Conservation (phyloP, 2,797 vertebrate genomes). For the Crax fasciolata region DNA sequence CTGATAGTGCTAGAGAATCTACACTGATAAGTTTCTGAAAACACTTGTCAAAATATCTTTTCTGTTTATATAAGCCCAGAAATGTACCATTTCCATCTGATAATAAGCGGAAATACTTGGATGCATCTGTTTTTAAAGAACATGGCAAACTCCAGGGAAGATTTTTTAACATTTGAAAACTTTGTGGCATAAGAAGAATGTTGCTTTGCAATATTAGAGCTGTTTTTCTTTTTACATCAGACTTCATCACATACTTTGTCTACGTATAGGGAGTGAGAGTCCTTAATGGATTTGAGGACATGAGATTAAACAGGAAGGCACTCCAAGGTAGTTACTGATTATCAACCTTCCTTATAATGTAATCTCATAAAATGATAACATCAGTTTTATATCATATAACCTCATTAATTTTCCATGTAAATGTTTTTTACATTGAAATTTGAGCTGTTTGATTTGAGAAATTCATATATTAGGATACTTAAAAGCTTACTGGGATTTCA, state of each 20-base stretch:
- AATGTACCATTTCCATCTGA: neutral
- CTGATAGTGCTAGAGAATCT: neutral
- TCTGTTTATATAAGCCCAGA: neutral
- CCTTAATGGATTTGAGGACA: neutral
- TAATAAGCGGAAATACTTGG: neutral
- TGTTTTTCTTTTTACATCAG: neutral
- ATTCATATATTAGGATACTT: neutral
- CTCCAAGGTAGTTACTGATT: neutral
- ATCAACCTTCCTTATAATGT: neutral
- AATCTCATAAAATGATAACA: neutral
- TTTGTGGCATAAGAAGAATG: neutral
- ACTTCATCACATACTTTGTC: neutral
- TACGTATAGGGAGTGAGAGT: neutral
- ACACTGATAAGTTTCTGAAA: neutral
- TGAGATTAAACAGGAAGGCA: neutral
- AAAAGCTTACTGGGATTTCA: neutral
- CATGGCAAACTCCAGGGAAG: accelerated
- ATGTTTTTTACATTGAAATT: neutral
- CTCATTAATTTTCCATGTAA: neutral
- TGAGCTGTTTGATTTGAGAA: neutral
- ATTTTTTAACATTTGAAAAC: neutral
- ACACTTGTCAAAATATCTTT: neutral
- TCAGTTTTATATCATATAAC: neutral
- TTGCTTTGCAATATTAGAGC: neutral
- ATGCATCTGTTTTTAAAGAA: neutral